phyloP scores from a whole-genome alignment of 2,797 vertebrate genomes.

The Scomberomorus guttatus region DNA sequence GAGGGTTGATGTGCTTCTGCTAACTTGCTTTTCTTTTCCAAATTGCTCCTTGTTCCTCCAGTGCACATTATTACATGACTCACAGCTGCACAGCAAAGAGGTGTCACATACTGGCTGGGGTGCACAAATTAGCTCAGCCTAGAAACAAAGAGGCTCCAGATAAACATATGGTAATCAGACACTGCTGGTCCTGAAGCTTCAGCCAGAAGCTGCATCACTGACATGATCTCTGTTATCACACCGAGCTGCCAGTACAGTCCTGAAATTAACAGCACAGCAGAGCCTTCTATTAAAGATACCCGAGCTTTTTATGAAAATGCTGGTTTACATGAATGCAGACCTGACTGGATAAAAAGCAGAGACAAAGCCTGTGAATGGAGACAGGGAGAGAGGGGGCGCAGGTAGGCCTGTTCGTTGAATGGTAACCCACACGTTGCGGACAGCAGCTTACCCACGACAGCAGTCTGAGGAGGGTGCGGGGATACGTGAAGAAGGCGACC shows the following conservation, averaged over 20 bases:
- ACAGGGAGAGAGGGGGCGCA: slow-evolving; percentile 19
- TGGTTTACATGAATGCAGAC: not conserved
- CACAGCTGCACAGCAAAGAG: slow-evolving; percentile 45
- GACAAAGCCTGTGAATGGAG: slow-evolving; percentile 44
- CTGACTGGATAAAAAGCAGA: not conserved
- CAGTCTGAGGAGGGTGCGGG: slow-evolving; percentile 92
- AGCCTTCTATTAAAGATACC: not conserved
- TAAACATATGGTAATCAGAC: slow-evolving; percentile 41
- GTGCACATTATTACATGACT: slow-evolving; percentile 29
- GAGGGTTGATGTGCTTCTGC: not conserved
- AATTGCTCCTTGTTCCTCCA: not conserved
- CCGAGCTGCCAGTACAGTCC: not conserved
- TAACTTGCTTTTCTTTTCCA: not conserved
- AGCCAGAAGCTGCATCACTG: slow-evolving; percentile 23
- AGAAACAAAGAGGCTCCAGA: slow-evolving; percentile 67
- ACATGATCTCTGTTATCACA: not conserved
- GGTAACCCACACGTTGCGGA: slow-evolving; percentile 31
- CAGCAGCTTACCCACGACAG: slow-evolving; percentile 89
- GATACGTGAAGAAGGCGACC: slow-evolving; percentile 91
- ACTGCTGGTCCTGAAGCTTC: slow-evolving; percentile 10
- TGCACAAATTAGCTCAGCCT: slow-evolving; percentile 20
- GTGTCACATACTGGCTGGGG: slow-evolving; percentile 37
- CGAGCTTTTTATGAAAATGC: not conserved
- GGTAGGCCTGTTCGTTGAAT: slow-evolving; percentile 58
- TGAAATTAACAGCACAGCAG: not conserved